phyloP scores from a whole-genome alignment of 2,113 vertebrate species.

The Baryphthengus martii region DNA sequence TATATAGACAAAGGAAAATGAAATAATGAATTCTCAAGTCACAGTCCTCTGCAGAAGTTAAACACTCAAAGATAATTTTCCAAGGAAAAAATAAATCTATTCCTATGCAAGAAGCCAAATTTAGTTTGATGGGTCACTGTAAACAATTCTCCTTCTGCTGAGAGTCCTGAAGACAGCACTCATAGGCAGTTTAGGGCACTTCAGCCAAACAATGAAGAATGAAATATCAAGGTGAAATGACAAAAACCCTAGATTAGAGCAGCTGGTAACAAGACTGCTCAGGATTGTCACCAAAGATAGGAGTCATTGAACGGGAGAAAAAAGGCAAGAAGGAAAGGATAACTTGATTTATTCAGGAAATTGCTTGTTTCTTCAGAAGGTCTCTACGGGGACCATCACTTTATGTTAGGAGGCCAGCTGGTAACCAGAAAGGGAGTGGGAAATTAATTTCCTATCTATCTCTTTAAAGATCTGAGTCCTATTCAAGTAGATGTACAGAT shows the following conservation, averaged over 20 bases:
- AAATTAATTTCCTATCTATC: conserved; percentile 69
- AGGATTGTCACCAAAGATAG: conserved; percentile 39
- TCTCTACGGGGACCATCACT: conserved; percentile 53
- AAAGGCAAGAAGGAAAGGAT: conserved; percentile 41
- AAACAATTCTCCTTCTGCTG: background rate
- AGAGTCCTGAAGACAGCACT: background rate
- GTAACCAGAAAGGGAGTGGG: conserved; percentile 64
- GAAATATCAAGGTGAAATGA: conserved; percentile 60
- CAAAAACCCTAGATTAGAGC: background rate
- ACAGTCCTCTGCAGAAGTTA: background rate
- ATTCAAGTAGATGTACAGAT: conserved; percentile 36
- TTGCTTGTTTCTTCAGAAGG: conserved; percentile 62
- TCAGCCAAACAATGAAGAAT: conserved; percentile 6
- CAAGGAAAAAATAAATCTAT: background rate
- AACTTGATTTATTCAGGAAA: conserved; percentile 65
- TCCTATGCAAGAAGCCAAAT: background rate
- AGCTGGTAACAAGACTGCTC: conserved; percentile 56
- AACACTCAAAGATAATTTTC: background rate
- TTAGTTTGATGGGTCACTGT: background rate
- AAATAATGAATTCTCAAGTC: conserved; percentile 22
- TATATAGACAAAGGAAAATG: background rate
- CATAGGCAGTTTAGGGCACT: background rate
- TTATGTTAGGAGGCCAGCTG: conserved; percentile 57
- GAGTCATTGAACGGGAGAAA: conserved; percentile 32
- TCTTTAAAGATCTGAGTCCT: conserved; percentile 55